Evolutionary conservation across 2,113 vertebrate species (phyloP).

Genomic region (Rhea americana): DNA sequence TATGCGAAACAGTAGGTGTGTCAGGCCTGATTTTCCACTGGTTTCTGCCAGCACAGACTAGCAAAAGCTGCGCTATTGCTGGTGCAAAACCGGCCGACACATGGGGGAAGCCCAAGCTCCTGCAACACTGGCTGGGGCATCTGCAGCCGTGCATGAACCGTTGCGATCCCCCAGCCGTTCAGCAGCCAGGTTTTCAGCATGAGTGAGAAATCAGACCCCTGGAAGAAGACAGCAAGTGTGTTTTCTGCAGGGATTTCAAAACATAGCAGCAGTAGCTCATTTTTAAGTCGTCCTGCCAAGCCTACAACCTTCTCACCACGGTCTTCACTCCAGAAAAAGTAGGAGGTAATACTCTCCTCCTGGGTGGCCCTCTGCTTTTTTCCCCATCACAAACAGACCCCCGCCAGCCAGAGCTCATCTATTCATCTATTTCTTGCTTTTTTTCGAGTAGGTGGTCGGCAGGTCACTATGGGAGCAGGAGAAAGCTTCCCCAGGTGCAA

Average conservation of each 20-base stretch:
- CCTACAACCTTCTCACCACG: neutral
- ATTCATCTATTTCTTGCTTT: neutral
- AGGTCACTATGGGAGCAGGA: neutral
- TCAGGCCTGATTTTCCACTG: neutral
- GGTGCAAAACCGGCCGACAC: fast-evolving
- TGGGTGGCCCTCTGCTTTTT: neutral
- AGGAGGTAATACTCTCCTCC: neutral
- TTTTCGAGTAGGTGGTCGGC: neutral
- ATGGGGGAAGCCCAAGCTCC: fast-evolving
- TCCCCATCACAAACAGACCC: neutral
- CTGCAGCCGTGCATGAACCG: fast-evolving
- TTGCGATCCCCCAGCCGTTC: fast-evolving
- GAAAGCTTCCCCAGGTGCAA: neutral
- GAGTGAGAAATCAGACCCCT: fast-evolving
- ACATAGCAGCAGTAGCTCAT: neutral
- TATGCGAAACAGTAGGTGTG: neutral
- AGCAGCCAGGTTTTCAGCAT: neutral
- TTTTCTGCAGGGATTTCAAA: neutral
- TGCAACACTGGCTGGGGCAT: fast-evolving
- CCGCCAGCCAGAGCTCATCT: neutral
- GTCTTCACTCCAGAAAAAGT: neutral
- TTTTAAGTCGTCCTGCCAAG: neutral
- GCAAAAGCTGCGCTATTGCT: neutral
- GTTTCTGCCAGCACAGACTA: neutral
- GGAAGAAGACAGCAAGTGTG: fast-evolving